These are phyloP conservation scores for Periparus ater DNA, from an alignment of 2,797 vertebrate genomes.

Conservation along the genomic window DNA sequence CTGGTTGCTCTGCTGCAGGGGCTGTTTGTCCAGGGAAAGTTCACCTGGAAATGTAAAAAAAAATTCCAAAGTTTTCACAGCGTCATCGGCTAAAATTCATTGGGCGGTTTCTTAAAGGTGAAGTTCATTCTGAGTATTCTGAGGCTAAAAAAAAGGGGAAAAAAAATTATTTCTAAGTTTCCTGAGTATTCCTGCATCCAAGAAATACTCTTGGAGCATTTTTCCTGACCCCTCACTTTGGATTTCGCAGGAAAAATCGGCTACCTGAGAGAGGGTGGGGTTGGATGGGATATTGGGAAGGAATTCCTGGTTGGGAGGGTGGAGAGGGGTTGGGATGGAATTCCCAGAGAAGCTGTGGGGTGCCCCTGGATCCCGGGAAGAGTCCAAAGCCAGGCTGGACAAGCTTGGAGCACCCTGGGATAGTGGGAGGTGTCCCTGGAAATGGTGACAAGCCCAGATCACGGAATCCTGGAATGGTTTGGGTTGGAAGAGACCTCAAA, in stretches of 20 bases:
- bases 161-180: background rate
- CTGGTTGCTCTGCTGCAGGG: background rate
- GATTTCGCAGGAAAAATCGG: background rate
- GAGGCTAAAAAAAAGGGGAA: rapidly evolving
- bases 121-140: background rate
- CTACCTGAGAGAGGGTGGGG: too few relatives aligned
- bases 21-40: conserved; percentile 14
- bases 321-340: background rate
- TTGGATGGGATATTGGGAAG: background rate
- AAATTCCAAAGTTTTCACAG: background rate
- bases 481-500: too few relatives aligned
- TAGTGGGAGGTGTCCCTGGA: too few relatives aligned
- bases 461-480: too few relatives aligned
- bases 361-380: too few relatives aligned
- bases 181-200: background rate
- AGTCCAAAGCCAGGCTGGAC: too few relatives aligned
- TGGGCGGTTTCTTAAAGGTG: background rate
- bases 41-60: conserved; percentile 2
- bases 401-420: too few relatives aligned
- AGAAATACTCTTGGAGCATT: background rate
- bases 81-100: background rate
- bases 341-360: background rate
- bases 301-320: background rate
- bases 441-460: too few relatives aligned
- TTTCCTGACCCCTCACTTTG: background rate